Evolutionary conservation across 2,797 vertebrate species (phyloP).

Genomic region (Pteronotus mesoamericanus): DNA sequence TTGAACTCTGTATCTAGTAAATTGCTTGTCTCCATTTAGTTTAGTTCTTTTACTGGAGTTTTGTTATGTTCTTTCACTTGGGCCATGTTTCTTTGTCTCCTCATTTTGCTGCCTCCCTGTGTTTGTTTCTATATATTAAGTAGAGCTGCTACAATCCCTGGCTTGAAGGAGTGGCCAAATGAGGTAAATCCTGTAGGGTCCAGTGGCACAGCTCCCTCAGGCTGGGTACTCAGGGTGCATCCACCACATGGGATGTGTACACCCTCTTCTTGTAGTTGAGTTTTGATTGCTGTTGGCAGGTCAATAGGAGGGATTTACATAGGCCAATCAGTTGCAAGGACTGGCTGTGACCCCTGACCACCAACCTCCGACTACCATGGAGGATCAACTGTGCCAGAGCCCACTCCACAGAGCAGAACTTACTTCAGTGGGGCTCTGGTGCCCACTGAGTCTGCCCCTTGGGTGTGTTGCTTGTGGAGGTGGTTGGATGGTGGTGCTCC

Average conservation of each 20-base stretch:
- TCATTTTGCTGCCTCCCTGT: not conserved
- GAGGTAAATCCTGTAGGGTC: not conserved
- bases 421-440: not conserved
- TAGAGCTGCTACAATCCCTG: not conserved
- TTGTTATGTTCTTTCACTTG: not conserved
- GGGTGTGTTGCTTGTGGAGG: not conserved
- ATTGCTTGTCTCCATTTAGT: not conserved
- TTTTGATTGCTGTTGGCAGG: not conserved
- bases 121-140: not conserved
- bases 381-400: not conserved
- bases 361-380: not conserved
- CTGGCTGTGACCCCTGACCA: not conserved
- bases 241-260: not conserved
- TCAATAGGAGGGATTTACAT: not conserved
- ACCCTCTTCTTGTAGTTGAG: not conserved
- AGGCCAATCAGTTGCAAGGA: not conserved
- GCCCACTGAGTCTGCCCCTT: not conserved
- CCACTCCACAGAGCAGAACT: not conserved
- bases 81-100: not conserved
- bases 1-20: not conserved
- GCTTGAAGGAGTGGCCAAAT: not conserved
- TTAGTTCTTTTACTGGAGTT: not conserved
- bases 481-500: not conserved
- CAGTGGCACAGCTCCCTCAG: not conserved
- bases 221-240: not conserved